These are phyloP conservation scores for Sebastes miniatus DNA, from an alignment of 2,797 vertebrate species.

Conservation along the genomic window DNA sequence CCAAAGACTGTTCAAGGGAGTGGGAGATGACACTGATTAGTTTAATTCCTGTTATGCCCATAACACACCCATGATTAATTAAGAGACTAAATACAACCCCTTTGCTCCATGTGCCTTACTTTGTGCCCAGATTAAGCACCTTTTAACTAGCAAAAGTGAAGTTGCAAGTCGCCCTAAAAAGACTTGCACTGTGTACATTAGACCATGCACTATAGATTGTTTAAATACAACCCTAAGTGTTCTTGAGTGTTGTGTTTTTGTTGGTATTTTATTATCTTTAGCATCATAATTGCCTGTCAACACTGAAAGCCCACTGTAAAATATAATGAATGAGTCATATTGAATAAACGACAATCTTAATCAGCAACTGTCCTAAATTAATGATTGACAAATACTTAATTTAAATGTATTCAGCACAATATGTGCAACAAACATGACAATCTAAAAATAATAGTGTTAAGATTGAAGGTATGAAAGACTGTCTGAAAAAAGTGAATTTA, in stretches of 20 bases:
- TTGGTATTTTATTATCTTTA: conserved; percentile 8
- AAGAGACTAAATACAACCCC: too few species aligned
- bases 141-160: too few species aligned
- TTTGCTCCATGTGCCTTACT: too few species aligned
- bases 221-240: not conserved
- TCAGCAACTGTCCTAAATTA: conserved; percentile 1
- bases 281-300: conserved; percentile 16
- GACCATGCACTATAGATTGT: too few species aligned
- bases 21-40: too few species aligned
- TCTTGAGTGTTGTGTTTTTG: not conserved
- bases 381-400: conserved; percentile 9
- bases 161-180: too few species aligned
- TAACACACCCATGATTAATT: too few species aligned
- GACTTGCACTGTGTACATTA: too few species aligned
- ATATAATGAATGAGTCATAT: conserved; percentile 20
- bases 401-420: conserved; percentile 4
- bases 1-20: too few species aligned
- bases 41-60: too few species aligned
- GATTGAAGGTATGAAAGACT: not conserved
- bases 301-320: not conserved
- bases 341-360: conserved; percentile 12
- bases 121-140: too few species aligned
- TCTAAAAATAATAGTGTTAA: not conserved
- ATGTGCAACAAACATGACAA: not conserved
- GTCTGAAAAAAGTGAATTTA: not conserved